Base-by-base conservation (phyloP, 2,797 vertebrate species). In the Alauda arvensis region DNA sequence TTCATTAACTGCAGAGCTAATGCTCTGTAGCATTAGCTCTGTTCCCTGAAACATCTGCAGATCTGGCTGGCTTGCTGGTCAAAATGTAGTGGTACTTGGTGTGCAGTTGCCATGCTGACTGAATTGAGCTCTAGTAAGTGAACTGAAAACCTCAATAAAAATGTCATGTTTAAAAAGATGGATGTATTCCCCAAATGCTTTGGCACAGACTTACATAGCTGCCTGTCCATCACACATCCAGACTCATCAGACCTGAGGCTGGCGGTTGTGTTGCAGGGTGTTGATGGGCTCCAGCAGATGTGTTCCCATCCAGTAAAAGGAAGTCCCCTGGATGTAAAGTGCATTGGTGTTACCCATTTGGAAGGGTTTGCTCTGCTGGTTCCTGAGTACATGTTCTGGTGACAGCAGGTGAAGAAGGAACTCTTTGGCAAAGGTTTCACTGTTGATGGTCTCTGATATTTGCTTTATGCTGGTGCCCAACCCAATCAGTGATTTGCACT, bases 371-470 rank as follows among this genome's bases (percentile, higher is more conserved):
- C 45, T 51, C 12, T 52, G 0, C n/a, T 61, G 28, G 13, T 40
- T 78, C 65, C 52, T 23, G 37, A 33, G 19, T 19, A 8, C 5
- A 0, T 39, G 18, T 34, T 66, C 34, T 77, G 49, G 20, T 17
- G 49, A 23, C 4, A 49, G 60, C 56, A 74, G 49, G 28, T 51
- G 40, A 48, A 31, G 68, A 72, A 29, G 48, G 46, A 79, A 14
- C 43, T 51, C 37, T 51, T 59, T 40, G 46, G 15, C 18, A 72
- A 59, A 52, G 5, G 9, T 70, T 8, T 57, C 17, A 12, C 23
- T 75, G 17, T 20, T 0, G 0, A 17, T 23, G 61, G 10, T 71
- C 34, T 46, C 21, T 67, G 1, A 0, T 53, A 43, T 1, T 2
- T 14, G 42, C 20, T 66, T 40, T 34, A 23, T 75, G 31, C 34